These are phyloP conservation scores for Schizotus pectinicornis DNA, from an alignment of 2,888 invertebrate genomes.

Conservation along the genomic window DNA sequence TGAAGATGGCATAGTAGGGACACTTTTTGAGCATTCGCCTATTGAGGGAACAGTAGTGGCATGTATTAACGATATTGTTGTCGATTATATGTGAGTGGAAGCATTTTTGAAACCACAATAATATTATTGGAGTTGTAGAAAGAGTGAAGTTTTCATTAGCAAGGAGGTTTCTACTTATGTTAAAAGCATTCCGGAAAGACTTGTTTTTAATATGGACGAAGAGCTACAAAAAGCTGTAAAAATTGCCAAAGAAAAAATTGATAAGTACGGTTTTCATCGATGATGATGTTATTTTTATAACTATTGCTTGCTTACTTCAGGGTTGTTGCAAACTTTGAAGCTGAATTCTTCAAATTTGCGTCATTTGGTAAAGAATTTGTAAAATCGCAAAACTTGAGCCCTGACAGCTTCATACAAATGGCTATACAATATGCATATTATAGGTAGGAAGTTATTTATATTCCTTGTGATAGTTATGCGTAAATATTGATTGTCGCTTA, in stretches of 20 bases:
- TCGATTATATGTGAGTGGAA: constrained; percentile 72
- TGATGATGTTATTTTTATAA: constrained; percentile 1
- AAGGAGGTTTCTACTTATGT: constrained; percentile 48
- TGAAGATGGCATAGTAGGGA: constrained; percentile 79
- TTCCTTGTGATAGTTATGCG: too few species aligned
- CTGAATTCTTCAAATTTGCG: constrained; percentile 80
- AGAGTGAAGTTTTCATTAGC: constrained; percentile 53
- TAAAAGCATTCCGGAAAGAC: constrained; percentile 52
- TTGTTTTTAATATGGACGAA: constrained; percentile 61
- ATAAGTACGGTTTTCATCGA: constrained; percentile 35
- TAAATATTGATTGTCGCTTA: too few species aligned
- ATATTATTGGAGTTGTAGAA: constrained; percentile 55
- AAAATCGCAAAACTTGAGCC: constrained; percentile 86
- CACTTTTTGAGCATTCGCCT: constrained; percentile 93
- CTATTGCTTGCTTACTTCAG: constrained; percentile 57
- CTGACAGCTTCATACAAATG: constrained; percentile 95
- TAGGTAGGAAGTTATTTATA: constrained; percentile 62
- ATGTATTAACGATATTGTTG: constrained; percentile 80
- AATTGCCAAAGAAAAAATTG: constrained; percentile 33
- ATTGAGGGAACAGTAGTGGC: constrained; percentile 94
- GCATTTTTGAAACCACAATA: constrained; percentile 3
- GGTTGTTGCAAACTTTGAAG: constrained; percentile 74
- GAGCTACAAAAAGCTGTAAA: constrained; percentile 28
- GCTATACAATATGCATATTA: constrained; percentile 91
- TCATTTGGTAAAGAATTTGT: constrained; percentile 88